These are phyloP conservation scores for Sylvia borin DNA, from an alignment of 2,797 vertebrate species.

Conservation along the genomic window DNA sequence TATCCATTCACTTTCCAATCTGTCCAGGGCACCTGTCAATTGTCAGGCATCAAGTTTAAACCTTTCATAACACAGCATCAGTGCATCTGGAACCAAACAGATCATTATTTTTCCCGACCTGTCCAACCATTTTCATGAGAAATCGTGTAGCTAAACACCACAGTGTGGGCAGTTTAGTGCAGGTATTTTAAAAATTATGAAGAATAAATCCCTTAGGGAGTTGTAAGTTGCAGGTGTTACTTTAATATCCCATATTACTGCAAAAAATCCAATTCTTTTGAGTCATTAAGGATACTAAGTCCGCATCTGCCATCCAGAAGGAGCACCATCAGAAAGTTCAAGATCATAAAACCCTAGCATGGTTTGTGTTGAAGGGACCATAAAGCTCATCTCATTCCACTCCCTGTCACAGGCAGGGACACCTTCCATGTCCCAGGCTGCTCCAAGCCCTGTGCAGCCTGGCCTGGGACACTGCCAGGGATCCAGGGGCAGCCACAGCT, in stretches of 20 bases:
- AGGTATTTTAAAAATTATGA: background rate
- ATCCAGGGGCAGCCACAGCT: background rate
- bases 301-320: background rate
- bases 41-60: background rate
- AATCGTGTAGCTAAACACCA: rapidly evolving
- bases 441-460: background rate
- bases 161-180: background rate
- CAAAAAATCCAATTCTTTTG: rapidly evolving
- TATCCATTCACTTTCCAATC: background rate
- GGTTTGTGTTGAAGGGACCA: background rate
- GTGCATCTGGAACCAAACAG: background rate
- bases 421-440: rapidly evolving
- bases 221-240: background rate
- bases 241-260: background rate
- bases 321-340: background rate
- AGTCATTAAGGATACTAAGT: background rate
- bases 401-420: rapidly evolving
- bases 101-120: background rate
- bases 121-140: background rate
- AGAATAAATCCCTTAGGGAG: background rate
- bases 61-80: rapidly evolving
- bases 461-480: background rate
- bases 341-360: background rate
- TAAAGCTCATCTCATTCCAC: rapidly evolving
- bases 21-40: background rate